These are phyloP conservation scores for Tipula helvola DNA, from an alignment of 2,888 invertebrate species.

Conservation along the genomic window DNA sequence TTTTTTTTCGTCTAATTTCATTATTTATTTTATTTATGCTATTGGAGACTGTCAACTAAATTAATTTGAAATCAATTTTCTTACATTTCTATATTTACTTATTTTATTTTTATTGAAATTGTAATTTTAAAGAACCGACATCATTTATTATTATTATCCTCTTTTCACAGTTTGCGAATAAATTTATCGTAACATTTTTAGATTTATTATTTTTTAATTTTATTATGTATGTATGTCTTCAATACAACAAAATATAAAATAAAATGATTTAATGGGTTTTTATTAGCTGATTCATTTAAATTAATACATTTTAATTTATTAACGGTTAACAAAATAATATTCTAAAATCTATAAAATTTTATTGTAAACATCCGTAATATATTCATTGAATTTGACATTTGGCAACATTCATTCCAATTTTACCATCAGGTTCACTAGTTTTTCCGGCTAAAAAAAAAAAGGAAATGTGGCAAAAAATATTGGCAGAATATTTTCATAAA, in stretches of 20 bases:
- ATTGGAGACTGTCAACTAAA: neutral
- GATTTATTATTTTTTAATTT: neutral
- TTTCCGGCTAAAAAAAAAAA: no score
- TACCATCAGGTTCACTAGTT: neutral
- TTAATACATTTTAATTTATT: neutral
- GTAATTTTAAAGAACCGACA: neutral
- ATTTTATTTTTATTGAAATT: neutral
- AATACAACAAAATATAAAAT: neutral
- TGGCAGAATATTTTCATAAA: no score
- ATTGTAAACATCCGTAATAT: neutral
- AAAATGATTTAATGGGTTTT: neutral
- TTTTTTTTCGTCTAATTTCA: neutral
- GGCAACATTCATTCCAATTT: neutral
- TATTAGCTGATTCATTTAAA: neutral
- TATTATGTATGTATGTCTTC: neutral
- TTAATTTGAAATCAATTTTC: slow-evolving; percentile 4
- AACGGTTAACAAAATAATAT: neutral
- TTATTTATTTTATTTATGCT: neutral
- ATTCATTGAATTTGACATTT: neutral
- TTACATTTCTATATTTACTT: neutral
- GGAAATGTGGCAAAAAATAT: no score
- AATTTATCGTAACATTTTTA: neutral
- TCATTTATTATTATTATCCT: neutral
- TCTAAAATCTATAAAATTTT: neutral
- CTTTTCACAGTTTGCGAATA: neutral